Conservation (phyloP, 1,140 invertebrate species). For the Dendrolimus kikuchii region DNA sequence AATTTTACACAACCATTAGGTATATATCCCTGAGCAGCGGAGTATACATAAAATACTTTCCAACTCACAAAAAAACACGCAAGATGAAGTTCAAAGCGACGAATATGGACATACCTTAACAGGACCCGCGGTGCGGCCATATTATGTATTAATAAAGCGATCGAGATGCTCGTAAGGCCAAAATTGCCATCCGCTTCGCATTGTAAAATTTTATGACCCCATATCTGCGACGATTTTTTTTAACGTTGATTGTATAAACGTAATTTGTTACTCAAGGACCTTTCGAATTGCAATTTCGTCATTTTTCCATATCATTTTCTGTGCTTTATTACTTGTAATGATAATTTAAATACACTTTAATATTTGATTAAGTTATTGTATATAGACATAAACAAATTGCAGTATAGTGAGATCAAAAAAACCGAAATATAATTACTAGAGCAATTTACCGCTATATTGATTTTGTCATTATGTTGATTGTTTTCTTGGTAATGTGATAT, state of each 20-base stretch:
- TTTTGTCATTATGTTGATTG: too few relatives aligned
- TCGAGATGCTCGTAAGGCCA: slow-evolving; percentile 8
- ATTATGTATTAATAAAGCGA: slow-evolving; percentile 21
- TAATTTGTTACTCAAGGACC: slow-evolving; percentile 24
- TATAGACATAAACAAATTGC: background rate
- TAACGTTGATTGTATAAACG: slow-evolving; percentile 22
- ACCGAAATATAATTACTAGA: too few relatives aligned
- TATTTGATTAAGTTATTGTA: slow-evolving; percentile 10
- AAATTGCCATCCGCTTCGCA: slow-evolving; percentile 27
- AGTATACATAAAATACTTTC: too few relatives aligned
- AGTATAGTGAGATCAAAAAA: too few relatives aligned
- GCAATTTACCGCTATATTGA: too few relatives aligned
- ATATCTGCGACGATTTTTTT: slow-evolving; percentile 38
- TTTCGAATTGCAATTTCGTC: slow-evolving; percentile 20
- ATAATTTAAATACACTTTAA: slow-evolving; percentile 13
- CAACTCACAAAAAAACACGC: too few relatives aligned
- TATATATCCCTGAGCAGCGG: too few relatives aligned
- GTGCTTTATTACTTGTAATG: slow-evolving; percentile 33
- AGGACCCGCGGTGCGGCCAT: background rate
- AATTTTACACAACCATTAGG: too few relatives aligned
- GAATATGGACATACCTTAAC: too few relatives aligned
- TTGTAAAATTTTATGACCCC: slow-evolving; percentile 56
- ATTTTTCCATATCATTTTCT: slow-evolving; percentile 23
- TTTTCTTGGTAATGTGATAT: too few relatives aligned
- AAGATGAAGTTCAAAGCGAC: too few relatives aligned